Evolutionary conservation across 1,140 invertebrate species (phyloP).

Genomic region (Lucilia sericata): DNA sequence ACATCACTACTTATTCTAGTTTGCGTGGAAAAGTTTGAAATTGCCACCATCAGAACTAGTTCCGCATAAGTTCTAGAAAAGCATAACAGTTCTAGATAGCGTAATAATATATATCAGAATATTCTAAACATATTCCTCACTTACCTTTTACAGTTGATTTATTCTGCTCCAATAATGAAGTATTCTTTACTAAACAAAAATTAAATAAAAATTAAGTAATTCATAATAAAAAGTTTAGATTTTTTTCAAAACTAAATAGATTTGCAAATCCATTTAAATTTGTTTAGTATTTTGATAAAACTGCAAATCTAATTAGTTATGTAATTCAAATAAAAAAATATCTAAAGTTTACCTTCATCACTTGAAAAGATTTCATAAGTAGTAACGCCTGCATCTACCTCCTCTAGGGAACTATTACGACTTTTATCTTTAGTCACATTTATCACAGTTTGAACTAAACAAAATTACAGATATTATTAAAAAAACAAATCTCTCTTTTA

Average conservation of each 20-base stretch:
- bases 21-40: too few relatives aligned
- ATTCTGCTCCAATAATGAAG: neutral
- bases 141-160: neutral
- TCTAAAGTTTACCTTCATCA: conserved; percentile 55
- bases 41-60: too few relatives aligned
- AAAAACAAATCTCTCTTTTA: neutral
- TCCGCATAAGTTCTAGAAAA: too few relatives aligned
- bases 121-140: neutral
- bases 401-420: neutral
- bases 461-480: neutral
- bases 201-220: conserved; percentile 31
- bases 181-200: conserved; percentile 58
- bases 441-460: neutral
- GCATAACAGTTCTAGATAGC: too few relatives aligned
- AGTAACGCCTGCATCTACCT: conserved; percentile 38
- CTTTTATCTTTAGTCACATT: neutral
- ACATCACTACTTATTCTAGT: too few relatives aligned
- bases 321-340: too few relatives aligned
- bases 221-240: neutral
- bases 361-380: conserved; percentile 56
- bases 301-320: too few relatives aligned
- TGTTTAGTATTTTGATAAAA: too few relatives aligned
- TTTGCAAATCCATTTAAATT: too few relatives aligned
- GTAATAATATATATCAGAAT: too few relatives aligned
- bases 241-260: too few relatives aligned